A percentile compares a stretch with the other conserved stretches of the same genome.
phyloP scores from a whole-genome alignment of 1,140 invertebrate species.

The Delia radicum region DNA sequence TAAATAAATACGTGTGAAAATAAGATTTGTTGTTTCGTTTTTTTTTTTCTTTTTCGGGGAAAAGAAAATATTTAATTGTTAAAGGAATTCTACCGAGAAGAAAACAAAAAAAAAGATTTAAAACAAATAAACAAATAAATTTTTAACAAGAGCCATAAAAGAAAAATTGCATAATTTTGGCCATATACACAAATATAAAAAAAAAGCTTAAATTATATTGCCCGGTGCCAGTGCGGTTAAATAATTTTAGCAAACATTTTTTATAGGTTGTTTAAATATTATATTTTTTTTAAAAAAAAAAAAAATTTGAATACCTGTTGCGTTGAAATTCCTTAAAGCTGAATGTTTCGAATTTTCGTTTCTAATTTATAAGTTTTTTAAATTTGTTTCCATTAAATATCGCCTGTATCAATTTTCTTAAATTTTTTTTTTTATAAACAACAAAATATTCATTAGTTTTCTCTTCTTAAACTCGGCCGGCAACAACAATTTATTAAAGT shows the following conservation, averaged over 20 bases:
- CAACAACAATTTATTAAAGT: not conserved
- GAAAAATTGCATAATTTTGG: too few relatives aligned
- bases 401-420: not conserved
- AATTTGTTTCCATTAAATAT: not conserved
- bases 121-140: constrained; percentile 19
- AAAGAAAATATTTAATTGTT: too few relatives aligned
- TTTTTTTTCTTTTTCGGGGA: too few relatives aligned
- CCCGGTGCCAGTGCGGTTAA: too few relatives aligned
- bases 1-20: not conserved
- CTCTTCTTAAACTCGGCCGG: too few relatives aligned
- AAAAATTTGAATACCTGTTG: not conserved
- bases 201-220: not conserved
- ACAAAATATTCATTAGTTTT: too few relatives aligned
- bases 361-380: too few relatives aligned
- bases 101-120: not conserved
- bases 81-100: not conserved
- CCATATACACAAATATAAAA: constrained; percentile 11
- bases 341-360: too few relatives aligned
- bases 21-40: not conserved
- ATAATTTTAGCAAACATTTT: not conserved
- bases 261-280: not conserved
- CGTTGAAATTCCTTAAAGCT: not conserved
- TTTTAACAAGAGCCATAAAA: too few relatives aligned
- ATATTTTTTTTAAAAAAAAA: not conserved
- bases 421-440: not conserved